These are phyloP conservation scores for Metridium senile DNA, from an alignment of 92 coral and sea anemone species.

Conservation along the genomic window DNA sequence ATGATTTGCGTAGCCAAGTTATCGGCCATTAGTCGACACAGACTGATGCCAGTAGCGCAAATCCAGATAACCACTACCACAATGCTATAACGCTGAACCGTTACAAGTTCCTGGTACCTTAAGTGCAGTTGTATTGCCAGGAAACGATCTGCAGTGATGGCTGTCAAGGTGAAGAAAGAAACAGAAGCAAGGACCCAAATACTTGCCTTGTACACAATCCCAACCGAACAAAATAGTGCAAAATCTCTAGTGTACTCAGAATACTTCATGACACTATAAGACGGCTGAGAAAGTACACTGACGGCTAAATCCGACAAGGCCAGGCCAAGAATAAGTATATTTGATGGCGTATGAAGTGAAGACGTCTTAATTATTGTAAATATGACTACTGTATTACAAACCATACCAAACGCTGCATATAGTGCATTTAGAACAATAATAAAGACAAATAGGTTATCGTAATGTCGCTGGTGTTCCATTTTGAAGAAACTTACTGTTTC, in stretches of 20 bases:
- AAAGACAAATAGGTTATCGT: neutral
- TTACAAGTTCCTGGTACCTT: slow-evolving; percentile 13
- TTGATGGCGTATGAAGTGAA: neutral
- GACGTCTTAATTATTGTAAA: neutral
- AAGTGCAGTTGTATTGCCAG: slow-evolving; percentile 18
- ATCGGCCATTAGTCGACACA: neutral
- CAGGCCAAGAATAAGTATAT: neutral
- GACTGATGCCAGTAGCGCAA: neutral
- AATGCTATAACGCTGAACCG: neutral
- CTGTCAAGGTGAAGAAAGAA: slow-evolving; percentile 3
- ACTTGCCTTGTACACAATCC: neutral
- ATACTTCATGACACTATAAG: neutral
- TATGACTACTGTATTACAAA: neutral
- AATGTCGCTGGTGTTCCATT: neutral
- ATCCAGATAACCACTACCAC: neutral
- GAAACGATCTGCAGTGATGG: slow-evolving; percentile 14
- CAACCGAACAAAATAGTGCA: neutral
- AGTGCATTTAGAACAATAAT: neutral
- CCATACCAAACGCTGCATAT: neutral
- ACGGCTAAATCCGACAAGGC: neutral
- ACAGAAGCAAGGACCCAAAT: neutral
- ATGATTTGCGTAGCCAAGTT: neutral
- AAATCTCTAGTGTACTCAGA: neutral
- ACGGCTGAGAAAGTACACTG: neutral
- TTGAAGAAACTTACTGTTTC: neutral